Percentiles rank a stretch among this genome's conserved stretches.
Conservation (phyloP, 2,113 vertebrate species). For the Meles meles region DNA sequence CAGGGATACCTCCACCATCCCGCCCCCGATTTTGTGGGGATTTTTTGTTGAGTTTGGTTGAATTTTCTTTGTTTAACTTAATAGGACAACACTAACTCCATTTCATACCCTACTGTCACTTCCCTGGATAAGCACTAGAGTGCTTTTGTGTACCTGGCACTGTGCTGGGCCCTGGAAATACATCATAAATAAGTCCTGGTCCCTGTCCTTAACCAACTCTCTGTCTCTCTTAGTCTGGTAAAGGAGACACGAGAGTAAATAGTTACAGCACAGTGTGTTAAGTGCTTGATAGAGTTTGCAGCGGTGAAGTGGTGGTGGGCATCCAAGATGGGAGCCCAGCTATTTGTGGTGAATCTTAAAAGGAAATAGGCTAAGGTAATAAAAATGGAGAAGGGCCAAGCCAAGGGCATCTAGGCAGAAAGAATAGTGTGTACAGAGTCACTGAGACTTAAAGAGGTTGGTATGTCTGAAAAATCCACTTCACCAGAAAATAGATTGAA, state of each 20-base stretch:
- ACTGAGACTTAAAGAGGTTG: not conserved
- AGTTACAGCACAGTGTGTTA: not conserved
- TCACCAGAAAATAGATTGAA: not conserved
- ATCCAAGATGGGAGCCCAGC: not conserved
- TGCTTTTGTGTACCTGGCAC: not conserved
- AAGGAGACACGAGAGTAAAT: not conserved
- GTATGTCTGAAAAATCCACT: not conserved
- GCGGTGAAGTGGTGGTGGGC: not conserved
- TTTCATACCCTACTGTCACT: not conserved
- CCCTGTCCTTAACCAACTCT: not conserved
- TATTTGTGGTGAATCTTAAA: not conserved
- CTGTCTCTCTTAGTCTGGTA: not conserved
- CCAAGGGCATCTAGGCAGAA: not conserved
- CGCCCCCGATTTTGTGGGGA: not conserved
- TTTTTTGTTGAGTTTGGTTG: not conserved
- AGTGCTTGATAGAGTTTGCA: not conserved
- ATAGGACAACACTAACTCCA: not conserved
- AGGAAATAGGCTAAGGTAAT: not conserved
- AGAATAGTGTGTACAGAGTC: not conserved
- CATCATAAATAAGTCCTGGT: not conserved
- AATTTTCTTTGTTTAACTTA: conserved; percentile 31
- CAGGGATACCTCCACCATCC: not conserved
- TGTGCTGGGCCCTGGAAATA: not conserved
- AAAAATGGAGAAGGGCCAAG: not conserved
- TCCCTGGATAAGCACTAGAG: not conserved